A percentile compares a stretch with the other conserved stretches of the same genome.
Evolutionary conservation across 1,140 invertebrate genomes (phyloP).

Genomic region (Mycetomoellerius zeteki): DNA sequence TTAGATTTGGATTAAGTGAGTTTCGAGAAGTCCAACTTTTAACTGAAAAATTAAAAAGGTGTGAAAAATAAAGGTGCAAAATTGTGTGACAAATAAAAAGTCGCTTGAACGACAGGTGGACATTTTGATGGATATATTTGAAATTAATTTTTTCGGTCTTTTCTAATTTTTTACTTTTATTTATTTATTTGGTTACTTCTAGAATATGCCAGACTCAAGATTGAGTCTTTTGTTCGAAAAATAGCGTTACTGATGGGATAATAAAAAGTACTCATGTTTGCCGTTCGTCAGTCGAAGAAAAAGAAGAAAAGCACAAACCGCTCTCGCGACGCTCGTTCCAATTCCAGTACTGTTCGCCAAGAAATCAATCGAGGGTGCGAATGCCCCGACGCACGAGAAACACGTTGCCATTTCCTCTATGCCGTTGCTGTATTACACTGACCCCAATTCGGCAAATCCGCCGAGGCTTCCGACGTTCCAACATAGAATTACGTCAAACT

Average conservation of each 20-base stretch:
- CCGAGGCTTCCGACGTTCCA: conserved; percentile 6
- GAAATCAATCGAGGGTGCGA: conserved; percentile 62
- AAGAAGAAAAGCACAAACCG: conserved; percentile 4
- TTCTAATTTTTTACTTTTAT: neutral
- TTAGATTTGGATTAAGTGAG: neutral
- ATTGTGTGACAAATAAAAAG: neutral
- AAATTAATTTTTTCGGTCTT: neutral
- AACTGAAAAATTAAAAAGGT: neutral
- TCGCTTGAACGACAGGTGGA: neutral
- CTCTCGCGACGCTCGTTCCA: conserved; percentile 47
- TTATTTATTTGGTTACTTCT: conserved; percentile 2
- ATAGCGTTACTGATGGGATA: conserved; percentile 17
- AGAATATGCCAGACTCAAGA: neutral
- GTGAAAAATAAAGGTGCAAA: neutral
- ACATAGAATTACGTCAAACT: conserved; percentile 50
- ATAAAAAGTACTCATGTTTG: conserved; percentile 3
- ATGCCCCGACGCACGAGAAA: conserved; percentile 37
- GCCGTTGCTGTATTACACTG: conserved; percentile 37
- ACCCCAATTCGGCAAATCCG: conserved; percentile 48
- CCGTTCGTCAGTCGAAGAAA: neutral
- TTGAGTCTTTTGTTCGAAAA: conserved; percentile 18
- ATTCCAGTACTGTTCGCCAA: conserved; percentile 42
- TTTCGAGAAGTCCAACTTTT: neutral
- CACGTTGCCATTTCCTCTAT: conserved; percentile 7
- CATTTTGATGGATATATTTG: neutral